These are phyloP conservation scores for Taxidea taxus DNA, from an alignment of 2,113 vertebrate genomes.

Conservation along the genomic window DNA sequence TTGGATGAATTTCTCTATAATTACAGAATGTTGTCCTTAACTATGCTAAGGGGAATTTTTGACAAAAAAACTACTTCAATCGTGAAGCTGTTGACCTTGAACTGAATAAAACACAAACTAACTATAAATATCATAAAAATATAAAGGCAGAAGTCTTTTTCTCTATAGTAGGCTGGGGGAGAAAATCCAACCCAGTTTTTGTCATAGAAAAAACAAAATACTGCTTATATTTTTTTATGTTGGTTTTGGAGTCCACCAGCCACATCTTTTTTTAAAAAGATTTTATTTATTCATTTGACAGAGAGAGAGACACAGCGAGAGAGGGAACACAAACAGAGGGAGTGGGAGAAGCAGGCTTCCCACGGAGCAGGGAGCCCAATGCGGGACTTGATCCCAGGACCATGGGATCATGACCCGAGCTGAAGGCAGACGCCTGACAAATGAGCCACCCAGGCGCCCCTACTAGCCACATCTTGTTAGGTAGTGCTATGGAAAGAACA, in stretches of 20 bases:
- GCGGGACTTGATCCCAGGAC: no score
- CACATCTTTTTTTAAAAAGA: not conserved
- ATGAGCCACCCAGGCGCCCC: no score
- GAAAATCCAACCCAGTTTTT: not conserved
- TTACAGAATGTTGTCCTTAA: slow-evolving; percentile 9
- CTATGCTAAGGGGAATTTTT: slow-evolving; percentile 8
- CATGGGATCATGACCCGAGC: no score
- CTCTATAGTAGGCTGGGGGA: not conserved
- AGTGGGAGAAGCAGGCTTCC: no score
- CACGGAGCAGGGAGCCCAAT: no score
- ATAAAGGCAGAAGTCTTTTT: not conserved
- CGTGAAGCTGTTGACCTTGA: not conserved
- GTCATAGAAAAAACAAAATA: not conserved
- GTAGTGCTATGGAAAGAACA: not conserved
- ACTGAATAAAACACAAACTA: not conserved
- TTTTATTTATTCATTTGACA: no score
- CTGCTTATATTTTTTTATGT: not conserved
- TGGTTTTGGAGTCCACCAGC: not conserved
- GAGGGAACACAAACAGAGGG: no score
- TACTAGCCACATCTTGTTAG: not conserved
- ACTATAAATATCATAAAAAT: not conserved
- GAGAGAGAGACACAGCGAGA: no score
- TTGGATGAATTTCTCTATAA: slow-evolving; percentile 1
- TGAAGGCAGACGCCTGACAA: no score
- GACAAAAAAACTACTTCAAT: slow-evolving; percentile 15